Base-by-base conservation (phyloP, 2,888 invertebrate genomes). In the Synergus umbraculus region DNA sequence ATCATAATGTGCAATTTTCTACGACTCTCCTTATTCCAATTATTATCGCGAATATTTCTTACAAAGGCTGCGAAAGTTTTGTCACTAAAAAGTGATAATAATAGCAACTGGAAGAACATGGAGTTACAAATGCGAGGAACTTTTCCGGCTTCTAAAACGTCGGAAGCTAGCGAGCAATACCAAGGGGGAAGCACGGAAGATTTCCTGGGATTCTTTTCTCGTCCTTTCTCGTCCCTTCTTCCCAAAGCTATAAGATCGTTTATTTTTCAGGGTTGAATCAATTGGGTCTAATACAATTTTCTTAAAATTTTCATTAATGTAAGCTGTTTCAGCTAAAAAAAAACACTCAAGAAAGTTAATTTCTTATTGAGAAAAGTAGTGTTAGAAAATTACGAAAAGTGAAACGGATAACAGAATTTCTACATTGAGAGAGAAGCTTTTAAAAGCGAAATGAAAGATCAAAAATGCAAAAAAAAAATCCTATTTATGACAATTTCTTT, bases 121-220 rank as follows among this genome's bases (percentile, higher is more conserved):
- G 37, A 73, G 49, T 73, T 73, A 73, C 37, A 29, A 73, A 73
- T 54, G 73, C 73, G 73, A 54, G 54, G 73, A 49, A 73, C 73
- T 73, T 73, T 73, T 73, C 73, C 73, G 73, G 73, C 73, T 73
- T 73, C 54, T 54, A 54, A 73, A 73, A 73, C n/a, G 69, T 69
- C 49, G 49, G 46, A 69, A 49, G 49, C 46, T 15, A 15, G 54
- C 15, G 69, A 54, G 37, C 54, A 29, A 73, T 73, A 54, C 73
- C 37, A 73, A 73, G 54, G 49, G 69, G 69, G 54, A 73, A 73
- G 69, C 49, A 54, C 54, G 49, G 46, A 73, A 49, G 69, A 73
- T 73, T 54, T 73, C 73, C 54, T 73, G 15, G 54, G 54, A 18
- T n/a, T 67, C 12, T 46, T 37, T 46, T 37, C 49, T 81, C 60